A percentile compares a stretch with the other conserved stretches of the same genome.
Evolutionary conservation across 2,797 vertebrate species (phyloP).

Genomic region (Crenuchus spilurus): DNA sequence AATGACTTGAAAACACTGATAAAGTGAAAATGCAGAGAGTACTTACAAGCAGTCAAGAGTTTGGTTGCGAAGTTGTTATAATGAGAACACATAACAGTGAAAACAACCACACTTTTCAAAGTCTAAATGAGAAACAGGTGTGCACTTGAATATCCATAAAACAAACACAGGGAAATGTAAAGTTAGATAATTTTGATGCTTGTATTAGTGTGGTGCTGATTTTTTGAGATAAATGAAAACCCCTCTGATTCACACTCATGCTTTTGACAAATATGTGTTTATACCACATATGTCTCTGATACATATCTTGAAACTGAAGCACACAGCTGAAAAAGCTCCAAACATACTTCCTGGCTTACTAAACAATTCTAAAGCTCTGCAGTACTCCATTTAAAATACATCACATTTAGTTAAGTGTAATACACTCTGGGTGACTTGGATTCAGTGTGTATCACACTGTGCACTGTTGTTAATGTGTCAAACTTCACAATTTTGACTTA

Average conservation of each 20-base stretch:
- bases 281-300: too few species aligned
- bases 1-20: not conserved
- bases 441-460: too few species aligned
- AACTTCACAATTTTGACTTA: too few species aligned
- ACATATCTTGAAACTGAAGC: too few species aligned
- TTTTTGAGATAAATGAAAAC: not conserved
- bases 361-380: too few species aligned
- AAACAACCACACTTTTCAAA: constrained; percentile 10
- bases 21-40: constrained; percentile 18
- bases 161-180: not conserved
- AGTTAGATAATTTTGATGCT: not conserved
- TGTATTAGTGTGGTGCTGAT: not conserved
- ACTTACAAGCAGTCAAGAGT: constrained; percentile 20
- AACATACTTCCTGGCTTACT: too few species aligned
- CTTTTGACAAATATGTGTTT: not conserved
- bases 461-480: too few species aligned
- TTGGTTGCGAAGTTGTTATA: constrained; percentile 22
- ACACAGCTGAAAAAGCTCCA: too few species aligned
- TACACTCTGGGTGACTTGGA: too few species aligned
- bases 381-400: too few species aligned
- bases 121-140: constrained; percentile 42
- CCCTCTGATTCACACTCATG: not conserved
- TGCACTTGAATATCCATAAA: not conserved
- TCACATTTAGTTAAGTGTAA: too few species aligned
- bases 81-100: constrained; percentile 7